A percentile compares a stretch with the other conserved stretches of the same genome.
Evolutionary conservation across 2,113 vertebrate species (phyloP).

Genomic region (Alligator sinensis): DNA sequence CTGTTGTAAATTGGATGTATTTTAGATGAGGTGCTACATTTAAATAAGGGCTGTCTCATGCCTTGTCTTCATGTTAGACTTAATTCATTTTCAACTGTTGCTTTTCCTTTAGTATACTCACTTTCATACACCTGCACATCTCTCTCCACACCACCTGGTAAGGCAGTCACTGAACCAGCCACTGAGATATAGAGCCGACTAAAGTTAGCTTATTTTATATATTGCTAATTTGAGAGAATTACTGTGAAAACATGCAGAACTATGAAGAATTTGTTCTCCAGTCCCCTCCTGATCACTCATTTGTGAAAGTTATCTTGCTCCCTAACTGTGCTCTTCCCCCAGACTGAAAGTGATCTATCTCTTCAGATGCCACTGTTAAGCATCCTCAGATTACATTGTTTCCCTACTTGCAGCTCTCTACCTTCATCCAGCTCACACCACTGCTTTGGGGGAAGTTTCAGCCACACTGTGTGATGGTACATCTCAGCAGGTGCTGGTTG

Average conservation of each 20-base stretch:
- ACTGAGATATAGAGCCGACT: background rate
- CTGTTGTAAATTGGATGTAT: no score
- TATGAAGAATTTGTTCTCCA: background rate
- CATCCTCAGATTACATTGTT: background rate
- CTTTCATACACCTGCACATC: background rate
- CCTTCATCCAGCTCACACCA: background rate
- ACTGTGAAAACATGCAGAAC: background rate
- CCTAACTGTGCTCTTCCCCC: background rate
- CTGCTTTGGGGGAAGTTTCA: background rate
- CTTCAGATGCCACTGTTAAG: background rate
- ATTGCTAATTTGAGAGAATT: no score
- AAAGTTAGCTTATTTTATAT: no score
- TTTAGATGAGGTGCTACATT: background rate
- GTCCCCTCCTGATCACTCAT: background rate
- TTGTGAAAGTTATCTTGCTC: conserved; percentile 6
- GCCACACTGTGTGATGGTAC: background rate
- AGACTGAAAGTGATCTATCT: background rate
- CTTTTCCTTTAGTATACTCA: background rate
- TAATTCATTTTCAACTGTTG: background rate
- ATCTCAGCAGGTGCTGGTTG: background rate
- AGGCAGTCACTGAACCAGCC: background rate
- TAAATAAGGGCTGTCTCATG: background rate
- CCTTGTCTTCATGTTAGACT: background rate
- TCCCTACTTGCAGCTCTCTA: background rate
- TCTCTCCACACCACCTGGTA: no score